A percentile compares a stretch with the other conserved stretches of the same genome.
Conservation (phyloP, 2,888 invertebrate genomes). For the Cerastis leucographa region DNA sequence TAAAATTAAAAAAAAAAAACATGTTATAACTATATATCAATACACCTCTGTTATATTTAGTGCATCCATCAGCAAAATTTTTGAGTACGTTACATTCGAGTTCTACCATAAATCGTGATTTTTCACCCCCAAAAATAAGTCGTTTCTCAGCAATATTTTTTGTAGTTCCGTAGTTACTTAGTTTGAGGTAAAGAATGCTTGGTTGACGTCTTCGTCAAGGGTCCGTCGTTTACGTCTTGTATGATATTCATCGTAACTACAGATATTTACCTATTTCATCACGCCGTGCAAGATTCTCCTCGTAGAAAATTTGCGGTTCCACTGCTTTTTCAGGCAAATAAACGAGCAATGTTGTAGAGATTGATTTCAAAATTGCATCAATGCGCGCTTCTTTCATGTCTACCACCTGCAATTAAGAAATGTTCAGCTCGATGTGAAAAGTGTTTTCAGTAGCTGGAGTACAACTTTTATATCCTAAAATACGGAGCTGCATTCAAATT, state of each 20-base stretch:
- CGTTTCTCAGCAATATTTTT: neutral
- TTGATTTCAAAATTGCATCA: conserved; percentile 92
- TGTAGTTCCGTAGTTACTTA: neutral
- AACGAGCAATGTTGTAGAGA: conserved; percentile 91
- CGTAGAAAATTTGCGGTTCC: conserved; percentile 91
- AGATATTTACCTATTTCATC: conserved; percentile 84
- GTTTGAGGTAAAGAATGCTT: neutral
- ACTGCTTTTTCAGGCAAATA: conserved; percentile 92
- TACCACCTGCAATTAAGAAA: conserved; percentile 84
- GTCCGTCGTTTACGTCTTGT: neutral
- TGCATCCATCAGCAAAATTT: no score
- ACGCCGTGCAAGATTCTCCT: conserved; percentile 91
- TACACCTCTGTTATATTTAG: no score
- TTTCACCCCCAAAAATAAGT: neutral
- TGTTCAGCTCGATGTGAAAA: neutral
- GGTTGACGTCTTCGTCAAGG: neutral
- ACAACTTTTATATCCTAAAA: neutral
- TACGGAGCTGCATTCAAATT: neutral
- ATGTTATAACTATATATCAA: no score
- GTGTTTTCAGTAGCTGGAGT: neutral
- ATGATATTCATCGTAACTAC: neutral
- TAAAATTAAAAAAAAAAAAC: no score
- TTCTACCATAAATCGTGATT: no score
- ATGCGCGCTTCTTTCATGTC: conserved; percentile 95
- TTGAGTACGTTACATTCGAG: no score